Percentiles rank a stretch among this genome's conserved stretches.
These are phyloP conservation scores for Urophycis tenuis DNA, from an alignment of 2,797 vertebrate genomes.

Conservation along the genomic window DNA sequence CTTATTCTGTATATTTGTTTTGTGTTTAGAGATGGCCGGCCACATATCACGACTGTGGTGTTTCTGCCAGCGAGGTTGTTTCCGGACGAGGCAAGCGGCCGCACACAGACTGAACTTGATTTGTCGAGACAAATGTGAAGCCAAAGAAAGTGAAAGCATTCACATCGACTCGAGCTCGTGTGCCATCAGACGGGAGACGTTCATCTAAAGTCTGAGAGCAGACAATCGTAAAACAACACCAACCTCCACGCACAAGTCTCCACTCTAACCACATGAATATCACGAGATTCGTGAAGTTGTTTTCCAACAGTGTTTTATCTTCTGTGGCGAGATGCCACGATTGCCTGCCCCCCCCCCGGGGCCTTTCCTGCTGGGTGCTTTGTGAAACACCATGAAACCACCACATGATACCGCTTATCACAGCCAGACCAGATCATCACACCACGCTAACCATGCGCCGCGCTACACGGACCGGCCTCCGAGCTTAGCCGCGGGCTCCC, in stretches of 20 bases:
- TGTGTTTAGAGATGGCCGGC: too few species aligned
- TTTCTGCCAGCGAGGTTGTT: too few species aligned
- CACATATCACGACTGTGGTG: too few species aligned
- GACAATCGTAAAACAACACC: background rate
- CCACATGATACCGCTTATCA: background rate
- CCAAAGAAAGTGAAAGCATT: too few species aligned
- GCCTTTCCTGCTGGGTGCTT: background rate
- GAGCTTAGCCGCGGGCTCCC: conserved; percentile 17
- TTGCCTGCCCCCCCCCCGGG: too few species aligned
- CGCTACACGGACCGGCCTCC: conserved; percentile 20
- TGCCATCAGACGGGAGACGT: too few species aligned
- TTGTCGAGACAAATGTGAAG: too few species aligned
- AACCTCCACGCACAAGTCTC: background rate
- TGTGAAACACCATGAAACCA: background rate
- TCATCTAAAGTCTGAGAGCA: background rate
- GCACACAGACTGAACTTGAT: too few species aligned
- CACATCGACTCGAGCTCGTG: too few species aligned
- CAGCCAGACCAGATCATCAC: background rate
- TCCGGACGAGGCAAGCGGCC: too few species aligned
- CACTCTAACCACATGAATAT: background rate
- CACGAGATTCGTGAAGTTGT: background rate
- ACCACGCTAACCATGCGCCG: background rate
- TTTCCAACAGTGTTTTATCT: background rate
- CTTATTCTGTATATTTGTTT: too few species aligned
- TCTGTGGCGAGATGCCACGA: background rate